These are phyloP conservation scores for Oligia latruncula DNA, from an alignment of 2,888 invertebrate genomes.

Conservation along the genomic window DNA sequence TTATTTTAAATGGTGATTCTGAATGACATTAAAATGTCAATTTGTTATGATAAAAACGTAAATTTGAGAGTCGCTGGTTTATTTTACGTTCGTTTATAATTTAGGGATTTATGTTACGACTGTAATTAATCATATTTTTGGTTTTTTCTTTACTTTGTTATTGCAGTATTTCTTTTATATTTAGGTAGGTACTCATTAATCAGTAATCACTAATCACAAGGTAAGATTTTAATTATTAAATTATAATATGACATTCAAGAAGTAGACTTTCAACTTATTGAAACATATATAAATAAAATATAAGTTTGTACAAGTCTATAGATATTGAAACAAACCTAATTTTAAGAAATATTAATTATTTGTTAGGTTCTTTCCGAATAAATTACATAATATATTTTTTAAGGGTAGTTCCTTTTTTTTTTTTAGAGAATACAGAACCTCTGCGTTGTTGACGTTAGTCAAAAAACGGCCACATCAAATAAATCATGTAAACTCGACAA, in stretches of 20 bases:
- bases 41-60: conserved; percentile 60
- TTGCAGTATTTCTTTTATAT: neutral
- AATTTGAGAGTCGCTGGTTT: conserved; percentile 48
- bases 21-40: conserved; percentile 63
- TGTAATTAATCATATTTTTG: conserved; percentile 47
- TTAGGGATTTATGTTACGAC: conserved; percentile 45
- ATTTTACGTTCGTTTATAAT: conserved; percentile 47
- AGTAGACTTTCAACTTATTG: too few species aligned
- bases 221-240: neutral
- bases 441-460: neutral
- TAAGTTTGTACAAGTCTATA: neutral
- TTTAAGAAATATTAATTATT: neutral
- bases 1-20: conserved; percentile 62
- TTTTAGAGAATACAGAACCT: too few species aligned
- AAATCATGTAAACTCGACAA: conserved; percentile 7
- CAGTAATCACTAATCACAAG: conserved; percentile 15
- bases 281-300: too few species aligned
- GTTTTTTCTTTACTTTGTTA: conserved; percentile 10
- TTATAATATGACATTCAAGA: neutral
- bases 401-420: too few species aligned
- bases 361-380: neutral
- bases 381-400: neutral
- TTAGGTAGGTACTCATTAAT: conserved; percentile 1
- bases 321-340: neutral
- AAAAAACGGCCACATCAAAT: neutral